Evolutionary conservation across 2,113 vertebrate genomes (phyloP).

Genomic region (Sardina pilchardus): DNA sequence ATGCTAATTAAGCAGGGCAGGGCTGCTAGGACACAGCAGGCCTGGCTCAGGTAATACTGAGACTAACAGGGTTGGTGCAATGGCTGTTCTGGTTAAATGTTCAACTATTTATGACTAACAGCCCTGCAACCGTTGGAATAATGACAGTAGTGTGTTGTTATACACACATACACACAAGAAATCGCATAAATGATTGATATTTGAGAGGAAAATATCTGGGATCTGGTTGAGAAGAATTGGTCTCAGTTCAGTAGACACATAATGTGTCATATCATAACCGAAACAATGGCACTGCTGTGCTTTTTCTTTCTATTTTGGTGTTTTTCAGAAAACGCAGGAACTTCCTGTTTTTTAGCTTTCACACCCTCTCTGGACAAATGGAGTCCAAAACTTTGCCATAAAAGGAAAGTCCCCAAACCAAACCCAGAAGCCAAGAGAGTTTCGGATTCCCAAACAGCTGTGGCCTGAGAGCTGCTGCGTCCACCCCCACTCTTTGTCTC

Average conservation of each 20-base stretch:
- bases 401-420: slow-evolving; percentile 21
- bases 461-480: background rate
- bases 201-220: background rate
- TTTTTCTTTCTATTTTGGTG: slow-evolving; percentile 23
- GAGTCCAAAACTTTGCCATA: background rate
- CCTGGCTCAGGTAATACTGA: background rate
- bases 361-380: background rate
- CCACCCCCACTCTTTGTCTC: background rate
- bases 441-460: background rate
- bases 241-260: background rate
- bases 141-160: background rate
- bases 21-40: background rate
- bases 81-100: background rate
- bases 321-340: slow-evolving; percentile 16
- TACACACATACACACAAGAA: background rate
- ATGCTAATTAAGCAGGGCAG: background rate
- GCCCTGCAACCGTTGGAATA: background rate
- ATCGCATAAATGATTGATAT: background rate
- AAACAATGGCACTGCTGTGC: background rate
- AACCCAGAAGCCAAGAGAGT: slow-evolving; percentile 7
- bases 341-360: slow-evolving; percentile 13
- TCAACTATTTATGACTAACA: background rate
- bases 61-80: background rate
- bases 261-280: background rate
- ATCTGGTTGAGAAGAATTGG: background rate